Evolutionary conservation across 1,140 invertebrate genomes (phyloP).

Genomic region (Hyles vespertilio): DNA sequence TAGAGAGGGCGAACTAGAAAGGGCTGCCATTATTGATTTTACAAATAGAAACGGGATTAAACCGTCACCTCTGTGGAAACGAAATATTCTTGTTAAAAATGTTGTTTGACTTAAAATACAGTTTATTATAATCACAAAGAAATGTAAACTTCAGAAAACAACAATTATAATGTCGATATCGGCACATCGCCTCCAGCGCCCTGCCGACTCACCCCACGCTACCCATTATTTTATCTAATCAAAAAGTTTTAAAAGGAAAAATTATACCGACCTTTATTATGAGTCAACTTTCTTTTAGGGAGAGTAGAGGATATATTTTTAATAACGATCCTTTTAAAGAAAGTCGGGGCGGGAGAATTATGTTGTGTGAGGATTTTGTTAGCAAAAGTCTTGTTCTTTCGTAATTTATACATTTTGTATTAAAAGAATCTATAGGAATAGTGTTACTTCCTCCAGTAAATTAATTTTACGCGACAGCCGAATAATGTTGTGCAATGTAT

Average conservation of each 20-base stretch:
- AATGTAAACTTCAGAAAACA: slow-evolving; percentile 59
- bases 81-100: slow-evolving; percentile 14
- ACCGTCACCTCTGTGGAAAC: no score
- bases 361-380: slow-evolving; percentile 13
- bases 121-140: slow-evolving; percentile 26
- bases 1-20: slow-evolving; percentile 13
- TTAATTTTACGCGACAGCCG: no score
- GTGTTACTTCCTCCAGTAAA: no score
- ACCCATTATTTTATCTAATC: slow-evolving; percentile 77
- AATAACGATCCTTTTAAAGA: slow-evolving; percentile 66
- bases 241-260: slow-evolving; percentile 77
- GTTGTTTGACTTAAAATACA: slow-evolving; percentile 20
- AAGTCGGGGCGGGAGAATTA: slow-evolving; percentile 48
- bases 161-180: slow-evolving; percentile 72
- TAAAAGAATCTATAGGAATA: no score
- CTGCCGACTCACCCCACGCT: slow-evolving; percentile 35
- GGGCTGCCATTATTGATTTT: slow-evolving; percentile 17
- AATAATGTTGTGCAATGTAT: no score
- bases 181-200: slow-evolving; percentile 56
- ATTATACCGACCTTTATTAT: slow-evolving; percentile 76
- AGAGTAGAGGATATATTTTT: slow-evolving; percentile 69
- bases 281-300: slow-evolving; percentile 73
- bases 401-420: no score
- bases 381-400: no score
- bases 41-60: slow-evolving; percentile 15